Conservation (phyloP, 2,888 invertebrate genomes). For the Poecilus cupreus region DNA sequence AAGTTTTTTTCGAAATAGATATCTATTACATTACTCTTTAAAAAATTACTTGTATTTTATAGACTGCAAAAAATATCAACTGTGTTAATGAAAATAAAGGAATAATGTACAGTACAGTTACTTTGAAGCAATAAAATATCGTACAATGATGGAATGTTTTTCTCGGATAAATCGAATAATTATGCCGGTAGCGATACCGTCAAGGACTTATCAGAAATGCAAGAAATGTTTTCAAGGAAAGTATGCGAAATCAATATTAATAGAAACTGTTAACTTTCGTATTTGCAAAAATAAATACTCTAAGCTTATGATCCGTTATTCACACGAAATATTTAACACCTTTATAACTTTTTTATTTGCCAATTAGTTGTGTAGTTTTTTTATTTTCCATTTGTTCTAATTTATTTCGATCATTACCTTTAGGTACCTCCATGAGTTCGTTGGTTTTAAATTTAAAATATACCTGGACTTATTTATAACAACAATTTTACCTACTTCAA, state of each 20-base stretch:
- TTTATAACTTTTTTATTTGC: too few species aligned
- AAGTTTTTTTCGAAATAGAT: background rate
- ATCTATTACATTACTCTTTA: too few species aligned
- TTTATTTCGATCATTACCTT: too few species aligned
- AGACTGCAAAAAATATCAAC: background rate
- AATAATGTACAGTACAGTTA: constrained; percentile 2
- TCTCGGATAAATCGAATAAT: background rate
- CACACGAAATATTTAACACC: too few species aligned
- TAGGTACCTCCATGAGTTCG: too few species aligned
- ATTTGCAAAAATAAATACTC: constrained; percentile 33
- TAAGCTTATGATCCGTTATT: background rate
- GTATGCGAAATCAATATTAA: constrained; percentile 54
- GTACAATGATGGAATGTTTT: background rate
- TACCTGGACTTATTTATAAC: too few species aligned
- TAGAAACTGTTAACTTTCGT: constrained; percentile 44
- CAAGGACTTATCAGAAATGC: constrained; percentile 54
- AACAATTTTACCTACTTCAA: too few species aligned
- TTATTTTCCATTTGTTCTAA: too few species aligned
- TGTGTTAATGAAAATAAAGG: background rate
- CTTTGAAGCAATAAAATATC: background rate
- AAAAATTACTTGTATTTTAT: background rate
- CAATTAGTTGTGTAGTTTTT: too few species aligned
- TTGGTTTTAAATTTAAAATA: too few species aligned
- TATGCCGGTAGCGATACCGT: background rate
- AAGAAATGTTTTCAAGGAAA: constrained; percentile 46